phyloP scores from a whole-genome alignment of 2,113 vertebrate genomes.

The Carlito syrichta region DNA sequence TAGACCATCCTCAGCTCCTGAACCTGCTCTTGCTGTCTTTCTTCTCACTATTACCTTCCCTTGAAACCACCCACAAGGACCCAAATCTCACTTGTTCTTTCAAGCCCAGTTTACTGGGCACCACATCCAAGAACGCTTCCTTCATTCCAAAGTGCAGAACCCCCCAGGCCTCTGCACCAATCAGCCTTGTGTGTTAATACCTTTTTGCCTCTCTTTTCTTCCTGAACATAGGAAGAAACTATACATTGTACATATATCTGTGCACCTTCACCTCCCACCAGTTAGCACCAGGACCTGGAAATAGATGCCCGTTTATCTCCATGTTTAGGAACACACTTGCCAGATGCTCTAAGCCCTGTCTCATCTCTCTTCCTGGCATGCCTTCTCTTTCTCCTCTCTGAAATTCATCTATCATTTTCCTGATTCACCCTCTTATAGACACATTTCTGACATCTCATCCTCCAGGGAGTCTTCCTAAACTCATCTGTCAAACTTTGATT shows the following conservation, averaged over 20 bases:
- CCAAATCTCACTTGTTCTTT: not conserved
- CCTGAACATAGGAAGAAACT: not conserved
- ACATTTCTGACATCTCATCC: not conserved
- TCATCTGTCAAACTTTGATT: not conserved
- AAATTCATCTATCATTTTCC: not conserved
- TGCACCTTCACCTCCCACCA: not conserved
- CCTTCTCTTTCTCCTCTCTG: not conserved
- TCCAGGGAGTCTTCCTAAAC: not conserved
- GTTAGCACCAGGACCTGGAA: not conserved
- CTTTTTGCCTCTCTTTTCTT: not conserved
- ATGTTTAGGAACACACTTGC: not conserved
- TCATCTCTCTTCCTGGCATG: not conserved
- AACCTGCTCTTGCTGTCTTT: not conserved
- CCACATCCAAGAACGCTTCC: not conserved
- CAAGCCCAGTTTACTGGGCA: not conserved
- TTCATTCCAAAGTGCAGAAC: not conserved
- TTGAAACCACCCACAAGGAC: not conserved
- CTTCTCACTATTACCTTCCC: not conserved
- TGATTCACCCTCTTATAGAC: not conserved
- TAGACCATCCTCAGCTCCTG: not conserved
- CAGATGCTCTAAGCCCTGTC: not conserved
- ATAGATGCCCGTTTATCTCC: not conserved
- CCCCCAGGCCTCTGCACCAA: not conserved
- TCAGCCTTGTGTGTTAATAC: not conserved
- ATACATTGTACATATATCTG: not conserved